These are phyloP conservation scores for Pheosia tremula DNA, from an alignment of 2,888 invertebrate genomes.

Conservation along the genomic window DNA sequence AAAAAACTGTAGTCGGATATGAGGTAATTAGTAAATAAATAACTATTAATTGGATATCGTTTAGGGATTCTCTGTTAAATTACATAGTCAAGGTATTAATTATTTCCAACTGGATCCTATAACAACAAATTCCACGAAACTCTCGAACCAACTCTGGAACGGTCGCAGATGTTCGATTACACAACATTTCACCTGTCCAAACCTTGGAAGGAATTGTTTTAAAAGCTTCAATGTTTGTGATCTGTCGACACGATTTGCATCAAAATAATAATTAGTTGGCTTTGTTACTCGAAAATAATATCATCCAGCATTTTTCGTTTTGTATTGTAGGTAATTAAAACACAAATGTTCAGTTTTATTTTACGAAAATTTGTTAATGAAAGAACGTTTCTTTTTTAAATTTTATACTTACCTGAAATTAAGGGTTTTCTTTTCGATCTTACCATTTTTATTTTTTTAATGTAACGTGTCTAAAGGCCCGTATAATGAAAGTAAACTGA, in stretches of 20 bases:
- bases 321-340: too few relatives aligned
- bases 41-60: too few relatives aligned
- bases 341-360: too few relatives aligned
- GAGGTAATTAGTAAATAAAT: too few relatives aligned
- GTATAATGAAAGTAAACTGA: conserved; percentile 40
- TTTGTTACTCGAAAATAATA: neutral
- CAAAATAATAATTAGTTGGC: conserved; percentile 25
- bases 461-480: conserved; percentile 24
- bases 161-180: conserved; percentile 34
- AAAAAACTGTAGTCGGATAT: too few relatives aligned
- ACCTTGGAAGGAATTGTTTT: conserved; percentile 25
- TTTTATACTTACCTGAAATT: too few relatives aligned
- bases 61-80: neutral
- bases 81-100: conserved; percentile 1
- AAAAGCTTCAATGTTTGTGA: conserved; percentile 28
- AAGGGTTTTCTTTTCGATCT: neutral
- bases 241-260: conserved; percentile 24
- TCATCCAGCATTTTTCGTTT: neutral
- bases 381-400: too few relatives aligned
- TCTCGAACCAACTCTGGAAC: conserved; percentile 28
- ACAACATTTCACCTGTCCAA: conserved; percentile 29
- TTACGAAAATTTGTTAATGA: too few relatives aligned
- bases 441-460: neutral
- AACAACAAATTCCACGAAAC: conserved; percentile 12
- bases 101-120: conserved; percentile 13